Evolutionary conservation across 2,113 vertebrate genomes (phyloP).

Genomic region (Macquaria ambigua): DNA sequence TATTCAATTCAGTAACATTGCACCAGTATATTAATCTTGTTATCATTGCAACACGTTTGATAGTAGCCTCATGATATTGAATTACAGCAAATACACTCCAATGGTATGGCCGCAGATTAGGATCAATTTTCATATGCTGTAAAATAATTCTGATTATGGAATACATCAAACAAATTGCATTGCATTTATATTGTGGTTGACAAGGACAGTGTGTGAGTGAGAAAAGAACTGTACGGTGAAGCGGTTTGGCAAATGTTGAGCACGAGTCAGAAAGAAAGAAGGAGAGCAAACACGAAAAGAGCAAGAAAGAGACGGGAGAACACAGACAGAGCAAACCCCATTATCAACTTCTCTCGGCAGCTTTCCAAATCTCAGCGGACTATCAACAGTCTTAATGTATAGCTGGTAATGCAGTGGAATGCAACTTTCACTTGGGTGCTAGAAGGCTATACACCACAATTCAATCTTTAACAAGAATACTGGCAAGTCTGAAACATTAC

Average conservation of each 20-base stretch:
- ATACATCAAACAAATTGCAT: not conserved
- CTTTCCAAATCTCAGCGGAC: slow-evolving; percentile 20
- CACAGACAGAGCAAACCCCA: slow-evolving; percentile 5
- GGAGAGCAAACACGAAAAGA: slow-evolving; percentile 1
- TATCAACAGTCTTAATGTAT: slow-evolving; percentile 6
- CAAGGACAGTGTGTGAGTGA: not conserved
- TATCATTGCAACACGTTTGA: not conserved
- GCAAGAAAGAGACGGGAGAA: not conserved
- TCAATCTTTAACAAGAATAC: not conserved
- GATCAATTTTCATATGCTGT: not conserved
- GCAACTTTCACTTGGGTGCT: not conserved
- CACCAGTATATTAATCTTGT: not conserved
- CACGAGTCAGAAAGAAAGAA: not conserved
- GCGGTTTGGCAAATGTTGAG: not conserved
- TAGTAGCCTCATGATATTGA: not conserved
- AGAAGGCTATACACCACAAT: not conserved
- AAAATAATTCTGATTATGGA: not conserved
- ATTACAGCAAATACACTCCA: not conserved
- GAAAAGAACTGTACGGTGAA: not conserved
- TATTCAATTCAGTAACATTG: not conserved
- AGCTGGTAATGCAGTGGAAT: slow-evolving; percentile 1
- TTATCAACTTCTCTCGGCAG: slow-evolving; percentile 26
- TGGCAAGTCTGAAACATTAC: not conserved
- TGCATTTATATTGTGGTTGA: not conserved
- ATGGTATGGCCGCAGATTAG: not conserved